Percentiles rank a stretch among this genome's conserved stretches.
These are phyloP conservation scores for Crocidura indochinensis DNA, from an alignment of 2,797 vertebrate species.

Conservation along the genomic window DNA sequence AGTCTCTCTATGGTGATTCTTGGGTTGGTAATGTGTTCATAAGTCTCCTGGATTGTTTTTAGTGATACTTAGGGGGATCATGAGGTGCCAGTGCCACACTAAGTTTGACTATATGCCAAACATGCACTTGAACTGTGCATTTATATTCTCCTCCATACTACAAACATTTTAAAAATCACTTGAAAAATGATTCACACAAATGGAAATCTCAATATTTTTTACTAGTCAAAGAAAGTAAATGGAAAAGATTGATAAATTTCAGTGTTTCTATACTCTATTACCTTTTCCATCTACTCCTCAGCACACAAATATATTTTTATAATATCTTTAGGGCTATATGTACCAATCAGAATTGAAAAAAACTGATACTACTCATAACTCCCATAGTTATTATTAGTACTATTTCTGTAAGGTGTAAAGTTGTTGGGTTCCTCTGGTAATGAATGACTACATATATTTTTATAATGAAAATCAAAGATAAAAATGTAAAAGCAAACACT, in stretches of 20 bases:
- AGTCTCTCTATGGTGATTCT: too few relatives aligned
- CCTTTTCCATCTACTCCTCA: neutral
- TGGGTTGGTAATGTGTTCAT: too few relatives aligned
- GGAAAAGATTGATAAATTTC: neutral
- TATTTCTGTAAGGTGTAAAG: neutral
- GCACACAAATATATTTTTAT: neutral
- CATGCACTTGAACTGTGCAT: too few relatives aligned
- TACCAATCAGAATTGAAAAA: neutral
- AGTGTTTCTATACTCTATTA: neutral
- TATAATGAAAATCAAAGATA: neutral
- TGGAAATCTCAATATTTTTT: neutral
- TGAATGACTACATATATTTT: neutral
- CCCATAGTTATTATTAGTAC: neutral
- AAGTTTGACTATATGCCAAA: too few relatives aligned
- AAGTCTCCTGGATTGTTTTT: too few relatives aligned
- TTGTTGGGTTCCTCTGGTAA: neutral
- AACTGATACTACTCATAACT: neutral
- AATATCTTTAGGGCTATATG: neutral
- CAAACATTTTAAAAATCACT: neutral
- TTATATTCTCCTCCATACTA: neutral
- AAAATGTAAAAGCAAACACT: conserved; percentile 7
- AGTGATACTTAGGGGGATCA: too few relatives aligned
- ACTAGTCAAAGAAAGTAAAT: conserved; percentile 6
- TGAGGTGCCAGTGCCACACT: too few relatives aligned
- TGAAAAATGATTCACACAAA: conserved; percentile 20